Base-by-base conservation (phyloP, 2,888 invertebrate species). In the Tiliacea aurago region DNA sequence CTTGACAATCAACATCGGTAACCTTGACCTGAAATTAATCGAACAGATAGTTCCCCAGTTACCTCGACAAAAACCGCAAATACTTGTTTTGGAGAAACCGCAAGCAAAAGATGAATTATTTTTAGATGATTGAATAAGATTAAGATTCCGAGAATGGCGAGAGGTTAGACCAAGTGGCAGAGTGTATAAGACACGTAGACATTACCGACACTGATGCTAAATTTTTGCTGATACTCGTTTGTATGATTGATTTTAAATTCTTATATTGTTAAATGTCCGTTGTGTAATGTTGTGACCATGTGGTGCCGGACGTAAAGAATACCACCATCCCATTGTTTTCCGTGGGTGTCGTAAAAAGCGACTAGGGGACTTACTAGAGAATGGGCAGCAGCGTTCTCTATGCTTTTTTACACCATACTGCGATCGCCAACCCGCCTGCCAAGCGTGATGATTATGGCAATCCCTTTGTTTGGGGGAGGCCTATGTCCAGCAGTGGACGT, bases 51-150 rank as follows among this genome's bases (percentile, higher is more conserved):
- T 37, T 61, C 33, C 23, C 7, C 23, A 20, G 15, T 0, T 18
- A 13, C 51, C 20, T 59, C 33, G 15, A 37, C 15, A 37, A 45
- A 49, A 61, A 45, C 72, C 72, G 23, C 61, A 72, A 43, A 59
- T 45, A 37, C n/a, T 18, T 41, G 41, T 13, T 23, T 5, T 43
- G 15, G 7, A 18, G n/a, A 33, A 58, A 43, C 49, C 49, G 20
- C 41, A 59, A 51, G 7, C 33, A 51, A 23, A 72, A 41, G 0
- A 9, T 15, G 15, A 37, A 23, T 37, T 3, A 2, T 4, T 33
- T 3, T n/a, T 23, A 51, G 20, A 72, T 69, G 11, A 55, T 23
- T 45, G 4, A 33, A 15, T 68, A 20, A 37, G 10, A 41, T 13
- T 43, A 58, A n/a, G n/a, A 67, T 51, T 65, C 41, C 43, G 7